Conservation (phyloP, 2,888 invertebrate species). For the Cosmia pyralina region DNA sequence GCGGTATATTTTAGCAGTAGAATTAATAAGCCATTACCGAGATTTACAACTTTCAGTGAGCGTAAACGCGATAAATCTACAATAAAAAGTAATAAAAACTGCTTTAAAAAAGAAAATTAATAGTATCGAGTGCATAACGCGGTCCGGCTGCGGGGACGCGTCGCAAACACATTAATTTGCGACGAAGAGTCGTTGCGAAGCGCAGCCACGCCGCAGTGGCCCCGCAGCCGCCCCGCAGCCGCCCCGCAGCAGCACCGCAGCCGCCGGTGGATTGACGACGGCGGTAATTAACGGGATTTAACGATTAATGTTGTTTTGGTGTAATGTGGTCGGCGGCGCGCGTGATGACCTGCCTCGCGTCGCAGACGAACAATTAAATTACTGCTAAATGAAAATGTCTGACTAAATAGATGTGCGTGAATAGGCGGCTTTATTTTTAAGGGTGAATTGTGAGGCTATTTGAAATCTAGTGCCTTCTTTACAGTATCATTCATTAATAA, state of each 20-base stretch:
- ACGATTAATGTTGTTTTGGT: conserved; percentile 68
- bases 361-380: conserved; percentile 56
- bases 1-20: conserved; percentile 56
- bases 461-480: background rate
- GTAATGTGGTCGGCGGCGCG: conserved; percentile 59
- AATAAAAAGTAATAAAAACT: conserved; percentile 52
- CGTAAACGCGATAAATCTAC: conserved; percentile 50
- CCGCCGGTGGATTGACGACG: conserved; percentile 60
- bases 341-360: conserved; percentile 50
- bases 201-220: conserved; percentile 32
- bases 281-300: conserved; percentile 67
- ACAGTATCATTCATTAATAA: background rate
- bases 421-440: conserved; percentile 15
- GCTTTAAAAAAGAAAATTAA: conserved; percentile 60
- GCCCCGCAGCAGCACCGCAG: conserved; percentile 48
- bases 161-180: conserved; percentile 61
- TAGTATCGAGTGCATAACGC: conserved; percentile 62
- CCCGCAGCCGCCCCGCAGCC: conserved; percentile 46
- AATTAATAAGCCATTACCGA: conserved; percentile 60
- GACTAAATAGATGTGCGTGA: conserved; percentile 54
- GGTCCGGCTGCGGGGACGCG: conserved; percentile 51
- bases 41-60: conserved; percentile 53
- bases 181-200: conserved; percentile 36
- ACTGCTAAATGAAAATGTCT: conserved; percentile 60
- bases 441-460: conserved; percentile 1